Conservation (phyloP, 2,797 vertebrate genomes). For the Nannoperca australis region DNA sequence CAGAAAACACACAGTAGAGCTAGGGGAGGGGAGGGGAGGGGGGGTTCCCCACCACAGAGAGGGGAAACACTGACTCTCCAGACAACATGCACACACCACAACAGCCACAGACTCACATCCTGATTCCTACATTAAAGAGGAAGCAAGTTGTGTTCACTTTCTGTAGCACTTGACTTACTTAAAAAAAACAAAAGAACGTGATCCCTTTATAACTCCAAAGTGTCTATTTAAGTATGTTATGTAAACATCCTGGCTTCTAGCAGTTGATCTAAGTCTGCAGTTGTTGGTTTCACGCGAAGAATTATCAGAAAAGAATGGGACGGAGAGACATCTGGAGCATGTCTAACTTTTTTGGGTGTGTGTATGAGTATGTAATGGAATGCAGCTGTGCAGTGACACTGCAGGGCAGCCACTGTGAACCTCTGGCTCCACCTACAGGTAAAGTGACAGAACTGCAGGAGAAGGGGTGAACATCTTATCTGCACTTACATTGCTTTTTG, state of each 20-base stretch:
- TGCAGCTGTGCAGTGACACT: constrained; percentile 50
- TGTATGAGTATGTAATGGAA: constrained; percentile 38
- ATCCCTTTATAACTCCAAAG: not conserved
- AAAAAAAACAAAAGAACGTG: not conserved
- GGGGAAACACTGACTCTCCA: constrained; percentile 5
- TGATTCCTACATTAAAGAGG: constrained; percentile 14
- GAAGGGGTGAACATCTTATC: not conserved
- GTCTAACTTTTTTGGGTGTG: constrained; percentile 37
- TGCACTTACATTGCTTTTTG: not conserved
- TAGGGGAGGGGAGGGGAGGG: not conserved
- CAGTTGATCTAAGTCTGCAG: not conserved
- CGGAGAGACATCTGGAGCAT: constrained; percentile 45
- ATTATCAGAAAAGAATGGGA: constrained; percentile 5
- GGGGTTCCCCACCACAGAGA: constrained; percentile 7
- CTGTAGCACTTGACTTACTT: not conserved
- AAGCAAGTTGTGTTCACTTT: constrained; percentile 16
- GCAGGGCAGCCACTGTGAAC: constrained; percentile 1
- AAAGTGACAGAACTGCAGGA: constrained; percentile 9
- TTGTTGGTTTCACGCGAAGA: not conserved
- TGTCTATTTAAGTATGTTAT: not conserved
- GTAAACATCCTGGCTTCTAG: not conserved
- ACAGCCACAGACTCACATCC: constrained; percentile 19
- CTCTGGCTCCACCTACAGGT: constrained; percentile 74
- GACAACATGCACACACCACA: not conserved
- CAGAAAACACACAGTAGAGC: not conserved